Percentiles rank a stretch among this genome's conserved stretches.
Conservation (phyloP, 2,797 vertebrate species). For the Echiichthys vipera region DNA sequence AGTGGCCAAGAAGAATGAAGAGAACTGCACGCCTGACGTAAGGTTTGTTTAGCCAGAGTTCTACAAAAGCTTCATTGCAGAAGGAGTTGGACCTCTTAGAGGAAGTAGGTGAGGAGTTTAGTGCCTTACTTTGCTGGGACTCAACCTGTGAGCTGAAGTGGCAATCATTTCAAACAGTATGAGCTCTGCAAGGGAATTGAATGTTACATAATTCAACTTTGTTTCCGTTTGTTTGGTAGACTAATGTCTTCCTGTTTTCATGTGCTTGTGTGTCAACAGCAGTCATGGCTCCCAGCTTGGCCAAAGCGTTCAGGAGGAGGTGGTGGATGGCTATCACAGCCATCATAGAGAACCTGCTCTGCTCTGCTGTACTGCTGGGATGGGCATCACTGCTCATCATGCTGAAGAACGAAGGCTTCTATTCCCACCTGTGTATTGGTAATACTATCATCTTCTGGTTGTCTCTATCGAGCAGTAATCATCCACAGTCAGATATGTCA, state of each 20-base stretch:
- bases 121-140: too few relatives aligned
- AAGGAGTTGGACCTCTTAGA: too few relatives aligned
- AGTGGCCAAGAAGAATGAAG: too few relatives aligned
- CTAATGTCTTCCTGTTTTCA: not conserved
- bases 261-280: constrained; percentile 29
- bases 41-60: too few relatives aligned
- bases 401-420: constrained; percentile 91
- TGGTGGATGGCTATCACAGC: constrained; percentile 92
- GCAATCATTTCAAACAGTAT: too few relatives aligned
- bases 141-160: too few relatives aligned
- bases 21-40: too few relatives aligned
- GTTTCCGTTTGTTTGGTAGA: not conserved
- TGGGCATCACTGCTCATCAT: constrained; percentile 92
- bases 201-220: too few relatives aligned
- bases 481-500: not conserved
- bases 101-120: too few relatives aligned
- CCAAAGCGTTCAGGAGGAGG: constrained; percentile 85
- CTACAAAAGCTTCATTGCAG: too few relatives aligned
- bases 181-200: too few relatives aligned
- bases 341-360: constrained; percentile 90
- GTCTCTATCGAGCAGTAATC: not conserved
- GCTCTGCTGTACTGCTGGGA: constrained; percentile 90
- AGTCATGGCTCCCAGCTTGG: constrained; percentile 88
- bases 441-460: not conserved
- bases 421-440: constrained; percentile 88